phyloP scores from a whole-genome alignment of 2,113 vertebrate genomes.

The Atlantisia rogersi region DNA sequence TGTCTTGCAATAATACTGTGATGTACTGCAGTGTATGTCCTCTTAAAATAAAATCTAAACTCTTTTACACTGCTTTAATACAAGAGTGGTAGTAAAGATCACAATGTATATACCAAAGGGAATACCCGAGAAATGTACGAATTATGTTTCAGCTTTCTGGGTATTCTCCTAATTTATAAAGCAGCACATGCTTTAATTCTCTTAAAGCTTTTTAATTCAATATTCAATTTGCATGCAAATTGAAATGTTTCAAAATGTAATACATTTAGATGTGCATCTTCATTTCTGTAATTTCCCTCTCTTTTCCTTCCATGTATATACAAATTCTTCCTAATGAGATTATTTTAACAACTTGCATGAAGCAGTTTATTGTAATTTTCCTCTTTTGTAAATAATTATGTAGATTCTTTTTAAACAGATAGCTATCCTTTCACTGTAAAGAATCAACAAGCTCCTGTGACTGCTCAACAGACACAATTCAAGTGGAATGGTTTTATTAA shows the following conservation, averaged over 20 bases:
- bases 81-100: neutral
- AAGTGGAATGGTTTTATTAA: neutral
- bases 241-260: conserved; percentile 1
- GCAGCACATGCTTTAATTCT: neutral
- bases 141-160: neutral
- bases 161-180: neutral
- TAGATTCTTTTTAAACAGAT: neutral
- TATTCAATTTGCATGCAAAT: conserved; percentile 61
- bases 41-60: neutral
- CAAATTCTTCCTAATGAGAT: conserved; percentile 13
- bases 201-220: conserved; percentile 30
- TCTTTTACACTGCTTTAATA: neutral
- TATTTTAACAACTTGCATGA: conserved; percentile 9
- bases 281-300: conserved; percentile 22
- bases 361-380: neutral
- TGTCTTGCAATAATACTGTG: neutral
- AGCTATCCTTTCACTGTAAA: neutral
- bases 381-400: conserved; percentile 10
- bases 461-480: neutral
- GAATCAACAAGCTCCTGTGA: neutral
- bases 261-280: conserved; percentile 25
- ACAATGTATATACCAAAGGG: neutral
- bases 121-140: neutral
- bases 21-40: neutral
- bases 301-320: neutral